Percentiles rank a stretch among this genome's conserved stretches.
These are phyloP conservation scores for Sclerurus mexicanus DNA, from an alignment of 2,113 vertebrate genomes.

Conservation along the genomic window DNA sequence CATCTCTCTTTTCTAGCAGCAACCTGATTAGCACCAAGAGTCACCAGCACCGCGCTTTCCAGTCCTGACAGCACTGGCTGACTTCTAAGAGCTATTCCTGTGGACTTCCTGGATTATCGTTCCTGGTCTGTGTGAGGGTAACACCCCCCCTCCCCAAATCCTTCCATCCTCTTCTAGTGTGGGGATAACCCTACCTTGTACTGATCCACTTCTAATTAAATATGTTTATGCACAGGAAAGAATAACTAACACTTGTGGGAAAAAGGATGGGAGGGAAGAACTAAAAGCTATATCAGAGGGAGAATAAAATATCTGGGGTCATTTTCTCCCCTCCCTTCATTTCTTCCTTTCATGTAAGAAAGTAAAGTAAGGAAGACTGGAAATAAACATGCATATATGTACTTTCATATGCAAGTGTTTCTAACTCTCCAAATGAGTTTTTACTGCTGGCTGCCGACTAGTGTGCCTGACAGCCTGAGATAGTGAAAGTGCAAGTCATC, in stretches of 20 bases:
- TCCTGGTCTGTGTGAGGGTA: neutral
- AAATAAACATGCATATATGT: neutral
- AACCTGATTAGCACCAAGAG: neutral
- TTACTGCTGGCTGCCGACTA: neutral
- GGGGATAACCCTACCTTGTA: neutral
- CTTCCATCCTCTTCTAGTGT: neutral
- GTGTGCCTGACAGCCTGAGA: conserved; percentile 32
- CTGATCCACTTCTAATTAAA: neutral
- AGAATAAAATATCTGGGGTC: neutral
- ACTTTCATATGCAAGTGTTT: conserved; percentile 47
- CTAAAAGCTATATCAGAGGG: neutral
- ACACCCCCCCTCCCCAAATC: neutral
- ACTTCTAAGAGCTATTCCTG: neutral
- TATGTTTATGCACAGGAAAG: neutral
- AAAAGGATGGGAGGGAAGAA: neutral
- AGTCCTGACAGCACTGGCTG: rapidly evolving
- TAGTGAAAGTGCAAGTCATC: conserved; percentile 67
- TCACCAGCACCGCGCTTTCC: neutral
- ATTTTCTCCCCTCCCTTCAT: neutral
- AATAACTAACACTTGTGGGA: neutral
- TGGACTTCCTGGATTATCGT: neutral
- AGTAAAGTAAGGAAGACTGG: neutral
- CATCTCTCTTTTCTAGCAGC: neutral
- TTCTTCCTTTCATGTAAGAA: neutral
- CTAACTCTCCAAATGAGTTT: conserved; percentile 30